Conservation (phyloP, 2,888 invertebrate species). For the Ophion slaviceki region DNA sequence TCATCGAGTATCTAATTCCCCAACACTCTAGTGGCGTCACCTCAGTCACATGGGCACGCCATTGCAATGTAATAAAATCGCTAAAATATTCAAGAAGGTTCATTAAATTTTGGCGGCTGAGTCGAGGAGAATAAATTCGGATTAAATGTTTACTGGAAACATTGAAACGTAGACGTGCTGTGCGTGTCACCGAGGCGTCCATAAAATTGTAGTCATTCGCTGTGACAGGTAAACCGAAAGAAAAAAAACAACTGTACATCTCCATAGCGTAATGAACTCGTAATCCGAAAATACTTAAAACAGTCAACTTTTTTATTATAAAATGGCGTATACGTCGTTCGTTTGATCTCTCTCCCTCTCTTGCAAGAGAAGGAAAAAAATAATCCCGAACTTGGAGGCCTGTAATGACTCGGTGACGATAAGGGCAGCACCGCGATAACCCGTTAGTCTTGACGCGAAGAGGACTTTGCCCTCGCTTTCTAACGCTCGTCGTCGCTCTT, state of each 20-base stretch:
- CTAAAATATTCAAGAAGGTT: neutral
- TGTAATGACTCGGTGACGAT: slow-evolving; percentile 72
- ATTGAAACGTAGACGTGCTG: neutral
- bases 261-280: neutral
- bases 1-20: neutral
- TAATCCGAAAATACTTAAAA: neutral
- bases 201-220: neutral
- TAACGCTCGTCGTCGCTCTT: slow-evolving; percentile 30
- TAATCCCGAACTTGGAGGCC: slow-evolving; percentile 62
- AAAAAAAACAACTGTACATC: neutral
- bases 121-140: neutral
- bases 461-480: slow-evolving; percentile 54
- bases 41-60: neutral
- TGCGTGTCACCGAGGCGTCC: neutral
- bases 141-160: neutral
- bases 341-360: neutral
- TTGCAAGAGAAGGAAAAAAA: neutral
- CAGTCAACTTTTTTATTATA: slow-evolving; percentile 21
- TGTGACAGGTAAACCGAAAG: neutral
- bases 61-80: neutral
- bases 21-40: neutral
- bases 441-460: slow-evolving; percentile 58
- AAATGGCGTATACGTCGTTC: neutral
- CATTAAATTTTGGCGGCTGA: neutral
- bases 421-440: slow-evolving; percentile 68